phyloP scores from a whole-genome alignment of 2,113 vertebrate genomes.

The Agapornis roseicollis region DNA sequence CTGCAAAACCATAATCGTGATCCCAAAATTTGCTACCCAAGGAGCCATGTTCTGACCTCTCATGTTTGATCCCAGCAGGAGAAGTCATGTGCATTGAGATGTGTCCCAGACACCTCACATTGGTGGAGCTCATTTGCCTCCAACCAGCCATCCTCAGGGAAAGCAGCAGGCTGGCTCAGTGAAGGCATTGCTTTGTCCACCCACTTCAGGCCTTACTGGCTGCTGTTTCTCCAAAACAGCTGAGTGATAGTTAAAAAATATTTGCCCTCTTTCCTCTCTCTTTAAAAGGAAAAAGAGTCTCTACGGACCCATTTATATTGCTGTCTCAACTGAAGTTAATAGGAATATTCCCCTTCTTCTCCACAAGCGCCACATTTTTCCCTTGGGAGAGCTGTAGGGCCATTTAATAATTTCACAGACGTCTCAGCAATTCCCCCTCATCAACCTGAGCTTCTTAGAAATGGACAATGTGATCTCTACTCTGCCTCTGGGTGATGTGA shows the following conservation, averaged over 20 bases:
- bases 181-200: conserved; percentile 3
- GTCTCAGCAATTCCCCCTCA: not conserved
- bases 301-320: not conserved
- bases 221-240: not conserved
- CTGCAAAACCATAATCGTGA: not conserved
- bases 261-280: conserved; percentile 1
- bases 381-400: not conserved
- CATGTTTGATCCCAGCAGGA: conserved; percentile 4
- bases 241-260: conserved; percentile 11
- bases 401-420: conserved; percentile 30
- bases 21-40: not conserved
- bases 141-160: not conserved
- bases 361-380: not conserved
- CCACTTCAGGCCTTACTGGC: not conserved
- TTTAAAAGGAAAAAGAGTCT: not conserved
- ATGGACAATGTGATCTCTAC: not conserved
- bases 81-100: not conserved
- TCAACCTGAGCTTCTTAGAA: conserved; percentile 42
- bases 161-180: not conserved
- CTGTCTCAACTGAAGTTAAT: conserved; percentile 7
- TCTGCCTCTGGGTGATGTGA: conserved; percentile 32
- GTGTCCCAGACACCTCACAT: not conserved
- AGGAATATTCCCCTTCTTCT: conserved; percentile 32
- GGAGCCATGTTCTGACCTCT: not conserved
- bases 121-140: not conserved